phyloP scores from a whole-genome alignment of 2,797 vertebrate species.

The Darevskia nairensis region DNA sequence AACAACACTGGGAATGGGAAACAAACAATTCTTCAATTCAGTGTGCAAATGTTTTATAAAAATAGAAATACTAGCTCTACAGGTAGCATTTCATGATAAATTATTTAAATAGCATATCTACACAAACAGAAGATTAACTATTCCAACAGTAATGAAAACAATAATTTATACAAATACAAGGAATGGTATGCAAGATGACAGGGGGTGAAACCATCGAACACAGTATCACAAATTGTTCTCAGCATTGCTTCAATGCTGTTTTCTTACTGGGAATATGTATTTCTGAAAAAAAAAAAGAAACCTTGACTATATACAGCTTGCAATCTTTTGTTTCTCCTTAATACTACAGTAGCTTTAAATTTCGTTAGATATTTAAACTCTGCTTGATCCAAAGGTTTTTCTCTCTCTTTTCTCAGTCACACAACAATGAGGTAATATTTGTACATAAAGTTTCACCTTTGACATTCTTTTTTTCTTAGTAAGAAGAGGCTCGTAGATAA shows the following conservation, averaged over 20 bases:
- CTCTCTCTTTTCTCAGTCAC: constrained; percentile 85
- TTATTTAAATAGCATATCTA: constrained; percentile 99
- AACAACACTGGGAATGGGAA: constrained; percentile 78
- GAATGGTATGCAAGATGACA: constrained; percentile 85
- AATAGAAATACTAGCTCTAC: constrained; percentile 94
- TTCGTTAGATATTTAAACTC: constrained; percentile 87
- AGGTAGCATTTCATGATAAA: constrained; percentile 97
- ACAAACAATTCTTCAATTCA: constrained; percentile 92
- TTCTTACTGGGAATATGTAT: constrained; percentile 81
- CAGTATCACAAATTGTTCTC: constrained; percentile 78
- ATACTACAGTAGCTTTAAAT: constrained; percentile 90
- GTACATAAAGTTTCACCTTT: constrained; percentile 87
- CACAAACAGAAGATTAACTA: constrained; percentile 91
- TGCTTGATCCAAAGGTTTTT: constrained; percentile 82
- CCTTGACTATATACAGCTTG: constrained; percentile 95
- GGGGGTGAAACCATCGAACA: constrained; percentile 72
- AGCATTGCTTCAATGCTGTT: constrained; percentile 83
- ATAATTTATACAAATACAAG: constrained; percentile 97
- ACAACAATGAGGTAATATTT: constrained; percentile 99
- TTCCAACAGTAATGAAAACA: constrained; percentile 88
- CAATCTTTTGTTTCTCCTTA: constrained; percentile 71
- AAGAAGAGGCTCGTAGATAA: constrained; percentile 58
- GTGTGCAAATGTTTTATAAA: constrained; percentile 99
- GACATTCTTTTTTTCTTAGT: constrained; percentile 71
- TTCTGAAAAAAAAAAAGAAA: constrained; percentile 85